Evolutionary conservation across 2,888 invertebrate species (phyloP).

Genomic region (Tinea trinotella): DNA sequence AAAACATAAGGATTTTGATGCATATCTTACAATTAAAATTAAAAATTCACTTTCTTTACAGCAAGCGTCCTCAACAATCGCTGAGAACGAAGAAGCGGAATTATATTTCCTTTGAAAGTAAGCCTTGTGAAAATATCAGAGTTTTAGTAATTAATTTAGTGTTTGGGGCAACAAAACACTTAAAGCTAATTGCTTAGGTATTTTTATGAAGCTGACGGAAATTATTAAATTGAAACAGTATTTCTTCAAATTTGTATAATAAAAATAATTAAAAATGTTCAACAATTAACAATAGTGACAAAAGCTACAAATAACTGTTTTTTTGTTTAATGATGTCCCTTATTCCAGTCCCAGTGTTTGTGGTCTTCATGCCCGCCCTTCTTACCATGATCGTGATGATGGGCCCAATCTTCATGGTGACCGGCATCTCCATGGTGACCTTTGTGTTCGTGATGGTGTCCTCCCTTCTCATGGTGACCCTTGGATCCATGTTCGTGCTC

Average conservation of each 20-base stretch:
- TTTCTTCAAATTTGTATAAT: constrained; percentile 1
- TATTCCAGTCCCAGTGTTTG: constrained; percentile 81
- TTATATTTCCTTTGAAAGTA: no score
- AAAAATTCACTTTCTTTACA: not conserved
- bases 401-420: constrained; percentile 80
- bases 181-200: not conserved
- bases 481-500: constrained; percentile 85
- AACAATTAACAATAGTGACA: not conserved
- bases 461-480: constrained; percentile 83
- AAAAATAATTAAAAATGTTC: not conserved
- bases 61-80: no score
- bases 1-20: constrained; percentile 2
- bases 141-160: not conserved
- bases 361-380: constrained; percentile 84
- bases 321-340: constrained; percentile 37
- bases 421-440: constrained; percentile 84
- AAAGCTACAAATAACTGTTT: not conserved
- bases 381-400: constrained; percentile 80
- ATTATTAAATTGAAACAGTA: not conserved
- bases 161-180: not conserved
- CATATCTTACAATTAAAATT: not conserved
- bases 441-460: constrained; percentile 82
- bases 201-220: not conserved
- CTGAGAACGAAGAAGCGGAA: no score
- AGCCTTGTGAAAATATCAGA: no score